Conservation (phyloP, 2,797 vertebrate species). For the Premnoplex brunnescens region DNA sequence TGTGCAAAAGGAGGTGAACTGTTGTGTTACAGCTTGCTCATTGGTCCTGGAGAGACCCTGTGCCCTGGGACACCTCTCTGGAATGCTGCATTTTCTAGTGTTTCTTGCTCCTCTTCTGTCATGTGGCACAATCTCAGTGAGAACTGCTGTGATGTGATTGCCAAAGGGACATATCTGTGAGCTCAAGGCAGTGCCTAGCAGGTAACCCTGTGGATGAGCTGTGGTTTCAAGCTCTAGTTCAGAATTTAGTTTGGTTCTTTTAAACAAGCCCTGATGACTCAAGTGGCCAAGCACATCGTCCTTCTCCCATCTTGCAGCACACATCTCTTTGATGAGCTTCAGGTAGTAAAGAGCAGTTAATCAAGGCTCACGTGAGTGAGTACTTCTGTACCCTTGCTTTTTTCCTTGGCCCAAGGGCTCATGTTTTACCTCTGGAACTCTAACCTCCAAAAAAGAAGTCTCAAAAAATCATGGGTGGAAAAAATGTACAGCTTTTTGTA, state of each 20-base stretch:
- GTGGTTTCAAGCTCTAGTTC: not conserved
- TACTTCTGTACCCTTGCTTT: not conserved
- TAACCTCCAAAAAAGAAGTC: not conserved
- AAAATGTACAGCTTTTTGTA: not conserved
- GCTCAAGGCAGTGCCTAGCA: not conserved
- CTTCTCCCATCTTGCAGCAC: not conserved
- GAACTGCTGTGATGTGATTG: not conserved
- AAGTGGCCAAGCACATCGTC: not conserved
- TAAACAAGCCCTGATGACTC: not conserved
- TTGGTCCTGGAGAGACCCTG: not conserved
- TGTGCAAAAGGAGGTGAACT: not conserved
- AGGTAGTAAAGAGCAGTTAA: not conserved
- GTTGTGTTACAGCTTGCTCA: not conserved
- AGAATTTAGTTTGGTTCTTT: not conserved
- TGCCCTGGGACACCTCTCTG: not conserved
- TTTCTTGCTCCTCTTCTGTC: not conserved
- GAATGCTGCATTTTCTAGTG: not conserved
- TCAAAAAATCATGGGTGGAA: not conserved
- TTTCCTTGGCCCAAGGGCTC: not conserved
- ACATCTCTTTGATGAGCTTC: not conserved
- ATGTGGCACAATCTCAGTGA: accelerated
- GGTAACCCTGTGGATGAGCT: not conserved
- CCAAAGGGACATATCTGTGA: not conserved
- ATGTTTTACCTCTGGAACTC: not conserved
- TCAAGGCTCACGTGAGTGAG: not conserved